Base-by-base conservation (phyloP, 2,113 vertebrate species). In the Corapipo altera region DNA sequence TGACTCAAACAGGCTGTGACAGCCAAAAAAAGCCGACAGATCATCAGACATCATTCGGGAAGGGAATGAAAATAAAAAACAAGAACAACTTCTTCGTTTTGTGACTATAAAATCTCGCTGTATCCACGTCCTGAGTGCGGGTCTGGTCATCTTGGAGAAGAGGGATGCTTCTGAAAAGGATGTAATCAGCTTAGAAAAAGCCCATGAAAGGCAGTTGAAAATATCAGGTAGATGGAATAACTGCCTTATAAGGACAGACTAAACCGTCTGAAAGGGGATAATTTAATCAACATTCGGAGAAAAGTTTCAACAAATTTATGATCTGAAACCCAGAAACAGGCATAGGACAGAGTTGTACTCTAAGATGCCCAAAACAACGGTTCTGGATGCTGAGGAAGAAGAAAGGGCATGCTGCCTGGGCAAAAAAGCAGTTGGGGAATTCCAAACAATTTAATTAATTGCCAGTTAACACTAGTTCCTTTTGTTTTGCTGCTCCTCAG, bases 51-150 rank as follows among this genome's bases (percentile, higher is more conserved):
- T 78, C 78, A 85, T 79, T 85, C 66, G 69, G 44, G 16, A 91
- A 88, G 52, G 23, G 18, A 27, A 85, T 11, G 44, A 79, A 95
- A 27, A 85, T 11, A 41, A 79, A 95, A 96, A 93, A 92, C 78
- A 92, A 59, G 74, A 61, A 26, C 35, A 91, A 93, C 23, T 67
- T 27, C 26, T 75, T 79, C 12, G 35, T 72, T 85, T 75, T 90
- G 18, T 49, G 71, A 71, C 26, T 9, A 26, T 54, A 75, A 74
- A 92, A 33, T 66, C 32, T 59, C 52, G 3, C 18, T 35, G 13
- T 52, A 51, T 27, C 33, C 39, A 48, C 39, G 59, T 77, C 18
- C 18, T 30, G 17, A 58, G 7, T 12, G 22, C 24, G 54, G 18
- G 2, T 28, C 48, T 78, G 15, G 17, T 41, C 46, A 89, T 32